Evolutionary conservation across 2,797 vertebrate species (phyloP), one percentile per base, ranked within the genome.

Genomic region (Galagoides demidoff): DNA sequence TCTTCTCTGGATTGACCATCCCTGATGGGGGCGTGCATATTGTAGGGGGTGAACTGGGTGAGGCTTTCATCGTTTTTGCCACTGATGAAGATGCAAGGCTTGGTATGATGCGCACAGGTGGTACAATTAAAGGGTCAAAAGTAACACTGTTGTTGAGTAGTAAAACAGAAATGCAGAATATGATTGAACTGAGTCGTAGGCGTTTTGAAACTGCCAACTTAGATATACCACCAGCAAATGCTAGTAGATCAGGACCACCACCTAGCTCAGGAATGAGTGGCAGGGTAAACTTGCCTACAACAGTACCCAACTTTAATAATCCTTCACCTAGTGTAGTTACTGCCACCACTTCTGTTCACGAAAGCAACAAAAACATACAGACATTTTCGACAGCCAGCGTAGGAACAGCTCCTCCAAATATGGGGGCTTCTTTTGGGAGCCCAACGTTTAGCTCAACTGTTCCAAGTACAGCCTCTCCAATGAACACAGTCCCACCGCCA

Each of bases 1-100:
- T 99, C 99, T 99, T 99, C 99, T 99, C 99, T 99, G 99, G 99
- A 99, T 99, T 99, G 98, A 99, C 99, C 99, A 99, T 99, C 98
- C 99, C 99, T 95, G 99, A 99, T 99, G 99, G 99, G 98, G 99
- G 99, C 98, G 99, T 99, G 98, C 99, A 99, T 99, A 99, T 99
- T 99, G 99, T 99, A 98, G 99, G 99, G 99, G 99, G 99, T 98
- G 99, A 99, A 98, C 99, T 99, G 98, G 99, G 99, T 98, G 99
- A 99, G 99, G 99, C 99, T 98, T 99, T 99, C 99, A 99, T 99
- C 98, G 99, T 99, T 99, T 99, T 99, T 98, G 99, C 99, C 98
- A 99, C 99, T 98, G 99, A 99, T 98, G 99, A 99, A 99, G 99
- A 99, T 98, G 99, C 99, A 97, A 99, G 99, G 98, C 99, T 99